Base-by-base conservation (phyloP, 2,113 vertebrate species). In the Chaenocephalus aceratus region DNA sequence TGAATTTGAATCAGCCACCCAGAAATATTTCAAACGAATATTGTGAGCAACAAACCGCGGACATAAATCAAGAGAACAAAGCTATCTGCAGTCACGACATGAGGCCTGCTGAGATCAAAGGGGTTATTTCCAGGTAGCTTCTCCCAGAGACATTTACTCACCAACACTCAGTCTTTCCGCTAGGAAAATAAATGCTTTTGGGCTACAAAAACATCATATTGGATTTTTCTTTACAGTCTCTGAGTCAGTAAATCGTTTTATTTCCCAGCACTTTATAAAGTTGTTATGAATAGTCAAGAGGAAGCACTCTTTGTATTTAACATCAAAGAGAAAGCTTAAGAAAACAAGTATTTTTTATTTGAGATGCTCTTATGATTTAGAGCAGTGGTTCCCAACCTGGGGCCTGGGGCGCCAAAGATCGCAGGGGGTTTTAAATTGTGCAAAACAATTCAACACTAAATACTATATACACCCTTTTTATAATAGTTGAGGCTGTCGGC, bases 41-140 rank as follows among this genome's bases (percentile, higher is more conserved):
- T 68, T 10, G 53, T 10, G 66, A 58, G 23, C 41, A 68, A 30
- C 56, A 75, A 80, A 56, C 26, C 23, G 49, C 30, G 44, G 41
- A 30, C 46, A 72, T 13, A 51, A 62, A 72, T 13, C 44, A 58
- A 44, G 49, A 70, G 30, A 84, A 77, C 78, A 66, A 73, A 76
- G 75, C 46, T 63, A 79, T 48, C 75, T 67, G 77, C 64, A 79
- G 59, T 63, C 65, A 64, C n/a, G 34, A 69, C 59, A 5, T 0
- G 5, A 46, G 64, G 46, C 26, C 15, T 18, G 63, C 66, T 11
- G 21, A 54, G 23, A 77, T 65, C 77, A 84, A 80, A 85, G 72
- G 41, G 60, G 14, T 72, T 84, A 74, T 83, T 79, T 61, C 18
- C 45, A 82, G 75, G 59, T 46, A 36, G 75, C 57, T 77, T 72